Conservation (phyloP, 2,797 vertebrate genomes). For the Psittacula derbiana region DNA sequence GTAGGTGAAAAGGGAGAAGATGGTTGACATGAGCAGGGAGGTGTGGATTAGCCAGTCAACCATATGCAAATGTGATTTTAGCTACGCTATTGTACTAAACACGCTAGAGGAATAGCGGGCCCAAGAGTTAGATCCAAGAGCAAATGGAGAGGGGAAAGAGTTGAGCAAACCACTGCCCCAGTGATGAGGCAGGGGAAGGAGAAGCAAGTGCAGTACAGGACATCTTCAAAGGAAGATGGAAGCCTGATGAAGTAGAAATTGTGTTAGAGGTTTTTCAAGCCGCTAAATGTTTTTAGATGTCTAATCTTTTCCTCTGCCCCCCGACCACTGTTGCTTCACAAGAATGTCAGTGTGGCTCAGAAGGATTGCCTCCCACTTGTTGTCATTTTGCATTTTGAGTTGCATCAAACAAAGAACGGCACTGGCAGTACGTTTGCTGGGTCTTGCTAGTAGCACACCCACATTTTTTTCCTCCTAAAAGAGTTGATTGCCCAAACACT, state of each 20-base stretch:
- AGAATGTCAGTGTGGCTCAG: background rate
- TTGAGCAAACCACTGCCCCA: background rate
- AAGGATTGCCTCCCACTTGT: slow-evolving; percentile 29
- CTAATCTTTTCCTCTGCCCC: background rate
- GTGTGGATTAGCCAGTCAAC: background rate
- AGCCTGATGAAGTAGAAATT: background rate
- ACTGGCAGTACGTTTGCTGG: background rate
- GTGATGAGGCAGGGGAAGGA: background rate
- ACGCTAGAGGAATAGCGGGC: background rate
- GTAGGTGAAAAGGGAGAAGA: background rate
- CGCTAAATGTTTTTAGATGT: background rate
- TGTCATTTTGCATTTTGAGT: background rate
- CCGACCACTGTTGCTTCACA: background rate
- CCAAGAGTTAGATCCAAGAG: background rate
- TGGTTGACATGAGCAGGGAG: background rate
- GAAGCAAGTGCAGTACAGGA: background rate
- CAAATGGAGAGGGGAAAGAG: background rate
- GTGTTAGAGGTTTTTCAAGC: background rate
- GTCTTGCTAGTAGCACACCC: slow-evolving; percentile 32
- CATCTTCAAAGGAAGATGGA: background rate
- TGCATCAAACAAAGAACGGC: slow-evolving; percentile 23
- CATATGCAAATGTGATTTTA: background rate
- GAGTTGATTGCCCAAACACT: slow-evolving; percentile 32
- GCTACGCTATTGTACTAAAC: background rate
- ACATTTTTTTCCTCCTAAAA: slow-evolving; percentile 20